Evolutionary conservation across 2,888 invertebrate species (phyloP), one percentile per base, ranked within the genome.

Genomic region (Colostygia pectinataria): DNA sequence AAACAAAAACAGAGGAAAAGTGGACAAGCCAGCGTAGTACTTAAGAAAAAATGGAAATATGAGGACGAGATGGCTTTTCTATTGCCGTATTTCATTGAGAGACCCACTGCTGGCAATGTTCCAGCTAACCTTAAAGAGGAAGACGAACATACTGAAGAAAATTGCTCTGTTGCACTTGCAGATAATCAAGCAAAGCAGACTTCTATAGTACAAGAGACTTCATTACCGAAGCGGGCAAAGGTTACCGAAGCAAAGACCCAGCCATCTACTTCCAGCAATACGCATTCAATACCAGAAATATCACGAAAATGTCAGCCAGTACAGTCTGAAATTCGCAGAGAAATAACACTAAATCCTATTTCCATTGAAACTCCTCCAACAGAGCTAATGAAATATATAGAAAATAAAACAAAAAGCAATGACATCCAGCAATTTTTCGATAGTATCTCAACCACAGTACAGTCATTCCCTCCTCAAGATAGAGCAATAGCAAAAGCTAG

Each of bases 341-440:
- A n/a, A n/a, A n/a, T n/a, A n/a, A n/a, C n/a, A n/a, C n/a, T n/a
- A n/a, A n/a, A n/a, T n/a, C n/a, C n/a, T n/a, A n/a, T n/a, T n/a
- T n/a, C n/a, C n/a, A n/a, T n/a, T n/a, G 15, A 14, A 15, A 31
- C 13, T 9, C 9, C 33, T 9, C n/a, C 9, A 4, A 33, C 15
- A 7, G 33, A 9, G 18, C 18, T 15, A 33, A 33, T 18, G 33
- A 33, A 33, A 18, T 9, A 33, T 15, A 33, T 15, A 18, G 14
- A n/a, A 33, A 7, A 18, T 2, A 18, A n/a, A 9, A 18, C 13
- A n/a, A 15, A 18, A 2, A 31, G 7, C 12, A 31, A 18, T 7
- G 34, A 34, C 34, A 20, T 34, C 8, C 23, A 34, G 10, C 34
- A 34, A 18, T 10, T 34, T 10, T 23, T 34, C 10, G 34, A 20